Percentiles rank a stretch among this genome's conserved stretches.
phyloP scores from a whole-genome alignment of 2,888 invertebrate genomes.

The Epicampocera succincta region DNA sequence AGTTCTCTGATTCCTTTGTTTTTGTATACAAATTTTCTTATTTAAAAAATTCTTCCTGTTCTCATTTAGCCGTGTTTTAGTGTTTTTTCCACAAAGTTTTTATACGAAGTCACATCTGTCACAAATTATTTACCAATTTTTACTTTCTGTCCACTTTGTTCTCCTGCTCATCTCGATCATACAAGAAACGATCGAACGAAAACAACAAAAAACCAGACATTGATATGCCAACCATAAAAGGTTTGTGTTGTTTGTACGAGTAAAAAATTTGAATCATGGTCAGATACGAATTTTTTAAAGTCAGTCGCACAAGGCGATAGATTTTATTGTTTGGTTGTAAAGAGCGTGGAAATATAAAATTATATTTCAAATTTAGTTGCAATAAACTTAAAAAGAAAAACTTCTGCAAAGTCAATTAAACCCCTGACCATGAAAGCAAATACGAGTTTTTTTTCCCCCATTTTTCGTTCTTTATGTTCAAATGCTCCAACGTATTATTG shows the following conservation, averaged over 20 bases:
- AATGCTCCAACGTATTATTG: neutral
- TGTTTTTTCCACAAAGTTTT: too few species aligned
- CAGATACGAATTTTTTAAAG: slow-evolving; percentile 15
- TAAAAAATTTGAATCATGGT: slow-evolving; percentile 60
- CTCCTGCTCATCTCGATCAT: too few species aligned
- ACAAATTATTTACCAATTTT: too few species aligned
- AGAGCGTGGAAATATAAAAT: too few species aligned
- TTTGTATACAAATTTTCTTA: too few species aligned
- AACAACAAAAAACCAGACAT: slow-evolving; percentile 8
- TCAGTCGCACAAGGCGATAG: neutral
- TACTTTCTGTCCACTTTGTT: too few species aligned
- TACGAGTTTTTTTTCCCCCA: slow-evolving; percentile 1
- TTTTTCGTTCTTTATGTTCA: neutral
- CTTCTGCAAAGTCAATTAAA: slow-evolving; percentile 19
- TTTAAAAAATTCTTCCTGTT: too few species aligned
- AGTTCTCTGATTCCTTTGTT: too few species aligned
- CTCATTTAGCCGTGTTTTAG: too few species aligned
- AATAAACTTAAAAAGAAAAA: slow-evolving; percentile 23
- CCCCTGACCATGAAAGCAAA: slow-evolving; percentile 46
- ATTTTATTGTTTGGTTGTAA: too few species aligned
- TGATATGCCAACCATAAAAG: slow-evolving; percentile 39
- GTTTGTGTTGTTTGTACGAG: slow-evolving; percentile 31
- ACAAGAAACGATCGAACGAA: neutral
- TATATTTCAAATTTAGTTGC: too few species aligned
- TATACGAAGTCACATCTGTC: too few species aligned